These are phyloP conservation scores for Euproctis similis DNA, from an alignment of 2,888 invertebrate genomes.

Conservation along the genomic window DNA sequence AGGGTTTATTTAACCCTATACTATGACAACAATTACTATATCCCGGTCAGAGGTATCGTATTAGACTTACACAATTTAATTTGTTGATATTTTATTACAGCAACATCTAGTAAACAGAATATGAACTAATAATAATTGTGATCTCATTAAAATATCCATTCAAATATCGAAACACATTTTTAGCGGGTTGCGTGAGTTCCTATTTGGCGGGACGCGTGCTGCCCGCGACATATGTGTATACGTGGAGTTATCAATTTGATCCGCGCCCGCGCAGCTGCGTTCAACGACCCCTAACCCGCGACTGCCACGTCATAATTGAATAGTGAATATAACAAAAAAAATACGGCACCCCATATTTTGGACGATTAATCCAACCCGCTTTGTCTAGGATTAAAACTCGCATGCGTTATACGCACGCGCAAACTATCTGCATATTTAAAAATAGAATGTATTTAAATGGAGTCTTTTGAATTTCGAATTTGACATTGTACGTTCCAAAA, in stretches of 20 bases:
- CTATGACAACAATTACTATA: too few relatives aligned
- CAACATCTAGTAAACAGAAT: too few relatives aligned
- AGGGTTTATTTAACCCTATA: too few relatives aligned
- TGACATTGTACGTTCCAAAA: too few relatives aligned
- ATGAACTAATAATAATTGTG: too few relatives aligned
- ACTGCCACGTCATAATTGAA: conserved; percentile 22
- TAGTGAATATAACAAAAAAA: conserved; percentile 19
- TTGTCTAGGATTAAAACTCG: conserved; percentile 57
- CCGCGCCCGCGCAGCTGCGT: conserved; percentile 67
- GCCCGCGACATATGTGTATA: conserved; percentile 38
- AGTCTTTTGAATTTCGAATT: conserved; percentile 44
- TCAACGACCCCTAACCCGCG: conserved; percentile 47
- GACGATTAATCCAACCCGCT: conserved; percentile 57
- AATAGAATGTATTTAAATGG: conserved; percentile 43
- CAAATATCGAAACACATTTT: too few relatives aligned
- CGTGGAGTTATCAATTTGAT: conserved; percentile 61
- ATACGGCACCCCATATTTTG: conserved; percentile 56
- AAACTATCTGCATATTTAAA: conserved; percentile 52
- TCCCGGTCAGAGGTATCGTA: too few relatives aligned
- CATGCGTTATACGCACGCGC: conserved; percentile 52
- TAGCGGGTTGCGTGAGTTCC: conserved; percentile 42
- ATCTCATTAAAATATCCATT: too few relatives aligned
- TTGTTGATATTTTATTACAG: too few relatives aligned
- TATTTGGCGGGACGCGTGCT: conserved; percentile 42
- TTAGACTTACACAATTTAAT: too few relatives aligned